Evolutionary conservation across 1,140 invertebrate species (phyloP).

Genomic region (Ephestia elutella): DNA sequence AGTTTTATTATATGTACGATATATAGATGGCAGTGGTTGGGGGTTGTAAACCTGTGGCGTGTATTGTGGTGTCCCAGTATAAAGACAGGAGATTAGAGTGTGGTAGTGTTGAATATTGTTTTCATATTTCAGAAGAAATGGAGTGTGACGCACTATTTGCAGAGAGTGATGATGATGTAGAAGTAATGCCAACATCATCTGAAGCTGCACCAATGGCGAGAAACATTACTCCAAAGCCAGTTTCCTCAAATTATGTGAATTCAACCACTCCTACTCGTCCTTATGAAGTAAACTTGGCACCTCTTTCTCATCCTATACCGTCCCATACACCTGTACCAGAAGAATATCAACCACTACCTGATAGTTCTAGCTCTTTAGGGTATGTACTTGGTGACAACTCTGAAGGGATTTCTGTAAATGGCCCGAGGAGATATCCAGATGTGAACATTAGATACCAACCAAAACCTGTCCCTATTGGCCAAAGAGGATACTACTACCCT

Average conservation of each 20-base stretch:
- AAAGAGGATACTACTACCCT: slow-evolving; percentile 45
- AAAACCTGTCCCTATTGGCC: slow-evolving; percentile 37
- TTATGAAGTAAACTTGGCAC: slow-evolving; percentile 41
- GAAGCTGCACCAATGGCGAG: slow-evolving; percentile 28
- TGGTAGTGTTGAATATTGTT: slow-evolving; percentile 3
- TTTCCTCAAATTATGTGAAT: slow-evolving; percentile 61
- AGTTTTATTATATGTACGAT: too few relatives aligned
- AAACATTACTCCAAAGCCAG: slow-evolving; percentile 40
- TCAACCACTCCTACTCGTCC: slow-evolving; percentile 52
- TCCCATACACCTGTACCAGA: slow-evolving; percentile 60
- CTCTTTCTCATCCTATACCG: slow-evolving; percentile 36
- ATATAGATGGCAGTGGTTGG: too few relatives aligned
- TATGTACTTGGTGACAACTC: slow-evolving; percentile 33
- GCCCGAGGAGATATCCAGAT: slow-evolving; percentile 32
- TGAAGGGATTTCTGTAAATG: slow-evolving; percentile 34
- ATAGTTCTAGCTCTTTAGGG: slow-evolving; percentile 61
- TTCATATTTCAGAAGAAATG: slow-evolving; percentile 62
- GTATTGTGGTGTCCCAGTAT: too few relatives aligned
- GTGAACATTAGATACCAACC: slow-evolving; percentile 61
- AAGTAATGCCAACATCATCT: slow-evolving; percentile 50
- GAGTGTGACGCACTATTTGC: slow-evolving; percentile 71
- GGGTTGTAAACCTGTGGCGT: too few relatives aligned
- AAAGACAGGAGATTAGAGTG: too few relatives aligned
- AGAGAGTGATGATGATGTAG: slow-evolving; percentile 70
- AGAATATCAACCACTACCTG: slow-evolving; percentile 64